Evolutionary conservation across 2,888 invertebrate species (phyloP).

Genomic region (Campoplex capitator): DNA sequence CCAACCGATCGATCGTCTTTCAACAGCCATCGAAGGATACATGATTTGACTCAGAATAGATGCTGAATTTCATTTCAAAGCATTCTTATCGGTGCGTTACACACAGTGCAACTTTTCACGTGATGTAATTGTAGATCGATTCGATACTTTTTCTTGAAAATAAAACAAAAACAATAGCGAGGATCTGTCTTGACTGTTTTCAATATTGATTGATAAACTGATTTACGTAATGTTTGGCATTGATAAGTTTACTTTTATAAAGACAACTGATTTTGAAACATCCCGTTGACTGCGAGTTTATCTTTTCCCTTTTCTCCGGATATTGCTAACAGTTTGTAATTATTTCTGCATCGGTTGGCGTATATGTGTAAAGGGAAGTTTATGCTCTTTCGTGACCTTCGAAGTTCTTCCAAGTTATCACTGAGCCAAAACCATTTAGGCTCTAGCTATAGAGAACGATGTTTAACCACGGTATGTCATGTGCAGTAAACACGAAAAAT

Average conservation of each 20-base stretch:
- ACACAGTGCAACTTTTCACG: background rate
- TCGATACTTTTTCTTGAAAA: background rate
- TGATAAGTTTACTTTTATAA: background rate
- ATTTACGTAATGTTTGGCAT: background rate
- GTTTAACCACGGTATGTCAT: conserved; percentile 32
- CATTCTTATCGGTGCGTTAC: background rate
- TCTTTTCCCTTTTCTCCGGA: background rate
- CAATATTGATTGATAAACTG: background rate
- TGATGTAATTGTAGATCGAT: background rate
- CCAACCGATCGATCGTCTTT: conserved; percentile 43
- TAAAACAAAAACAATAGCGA: background rate
- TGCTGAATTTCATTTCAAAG: background rate
- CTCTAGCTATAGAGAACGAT: conserved; percentile 22
- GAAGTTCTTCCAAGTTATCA: conserved; percentile 39
- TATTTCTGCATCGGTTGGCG: conserved; percentile 41
- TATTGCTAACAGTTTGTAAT: conserved; percentile 26
- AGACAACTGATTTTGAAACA: background rate
- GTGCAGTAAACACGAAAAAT: conserved; percentile 41
- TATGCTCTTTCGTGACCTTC: conserved; percentile 25
- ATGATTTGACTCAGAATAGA: background rate
- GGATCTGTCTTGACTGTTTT: background rate
- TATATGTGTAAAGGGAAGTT: conserved; percentile 32
- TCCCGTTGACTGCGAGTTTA: background rate
- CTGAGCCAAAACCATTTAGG: conserved; percentile 24
- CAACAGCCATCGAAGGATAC: conserved; percentile 5